Evolutionary conservation across 2,797 vertebrate species (phyloP), one percentile per base, ranked within the genome.

Genomic region (Pangasius mekongensis): DNA sequence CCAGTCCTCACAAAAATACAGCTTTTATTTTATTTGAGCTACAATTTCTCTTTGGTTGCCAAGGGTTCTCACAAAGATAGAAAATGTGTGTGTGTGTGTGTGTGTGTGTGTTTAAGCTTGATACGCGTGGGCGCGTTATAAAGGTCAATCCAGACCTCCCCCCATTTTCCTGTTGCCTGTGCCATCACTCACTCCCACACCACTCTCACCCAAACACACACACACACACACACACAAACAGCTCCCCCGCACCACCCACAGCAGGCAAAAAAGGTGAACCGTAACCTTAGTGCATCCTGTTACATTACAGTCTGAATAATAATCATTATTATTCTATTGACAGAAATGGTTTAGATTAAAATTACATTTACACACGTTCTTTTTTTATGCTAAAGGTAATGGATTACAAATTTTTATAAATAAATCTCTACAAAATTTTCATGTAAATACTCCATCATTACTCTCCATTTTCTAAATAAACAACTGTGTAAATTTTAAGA

Each of bases 81-180:
- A 43, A 74, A 24, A 11, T 73, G 9, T 74, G 3, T 74, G 39
- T 43, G 39, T 30, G 3, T 3, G 13, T 54, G 78, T 83, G 86
- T 90, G 87, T 82, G 87, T 83, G 85, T 86, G 88, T 77, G 81
- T 86, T 52, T 90, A n/a, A 80, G 67, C n/a, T 81, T 76, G 86
- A 86, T 86, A 80, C 13, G 86, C 77, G 89, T 92, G 87, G 89
- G 89, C 85, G 85, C 52, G 16, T 82, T 85, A 52, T 74, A 92
- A 92, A 93, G 93, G 91, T 92, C 91, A 93, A 22, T 58, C 52
- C 78, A 92, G 89, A 89, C 91, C 90, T 91, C 93, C 89, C 90
- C 88, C 87, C 89, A 90, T 89, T 87, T 89, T 93, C 78, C 85
- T 91, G 89, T 92, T 91, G 87, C 90, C 87, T 89, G 73, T 88